A percentile compares a stretch with the other conserved stretches of the same genome.
phyloP scores from a whole-genome alignment of 2,113 vertebrate species.

The Chrysemys picta region DNA sequence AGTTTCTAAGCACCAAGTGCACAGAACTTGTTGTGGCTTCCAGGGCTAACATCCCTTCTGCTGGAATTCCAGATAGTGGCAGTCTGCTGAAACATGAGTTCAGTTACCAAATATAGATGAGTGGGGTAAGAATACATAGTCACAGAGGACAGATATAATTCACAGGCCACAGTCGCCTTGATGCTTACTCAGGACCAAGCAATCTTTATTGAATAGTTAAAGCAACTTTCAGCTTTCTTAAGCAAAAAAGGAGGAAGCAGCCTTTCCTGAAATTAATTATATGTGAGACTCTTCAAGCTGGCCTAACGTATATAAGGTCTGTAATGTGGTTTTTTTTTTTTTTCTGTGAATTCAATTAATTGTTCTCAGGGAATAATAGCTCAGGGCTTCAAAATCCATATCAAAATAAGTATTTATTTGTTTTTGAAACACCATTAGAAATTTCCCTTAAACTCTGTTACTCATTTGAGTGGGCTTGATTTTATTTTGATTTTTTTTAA shows the following conservation, averaged over 20 bases:
- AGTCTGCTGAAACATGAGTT: constrained; percentile 94
- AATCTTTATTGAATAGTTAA: constrained; percentile 65
- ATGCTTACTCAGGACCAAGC: constrained; percentile 76
- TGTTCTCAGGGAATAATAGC: constrained; percentile 6
- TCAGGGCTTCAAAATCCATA: constrained; percentile 17
- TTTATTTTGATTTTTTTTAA: constrained; percentile 16
- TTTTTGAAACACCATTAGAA: background rate
- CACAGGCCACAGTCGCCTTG: constrained; percentile 83
- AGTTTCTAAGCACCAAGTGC: constrained; percentile 65
- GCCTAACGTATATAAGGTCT: constrained; percentile 70
- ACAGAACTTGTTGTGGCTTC: constrained; percentile 66
- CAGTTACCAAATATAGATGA: constrained; percentile 94
- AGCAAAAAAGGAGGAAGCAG: constrained; percentile 23
- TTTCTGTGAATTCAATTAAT: background rate
- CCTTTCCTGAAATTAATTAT: constrained; percentile 18
- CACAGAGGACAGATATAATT: constrained; percentile 88
- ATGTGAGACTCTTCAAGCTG: constrained; percentile 55
- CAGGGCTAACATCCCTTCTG: constrained; percentile 53
- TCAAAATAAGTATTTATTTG: background rate
- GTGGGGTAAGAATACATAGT: constrained; percentile 81
- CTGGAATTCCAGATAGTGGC: constrained; percentile 81
- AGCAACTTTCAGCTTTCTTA: constrained; percentile 41
- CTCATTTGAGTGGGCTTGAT: background rate
- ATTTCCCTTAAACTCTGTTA: background rate
- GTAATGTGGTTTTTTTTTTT: background rate